phyloP scores from a whole-genome alignment of 1,140 invertebrate genomes.

The Melitaea cinxia region DNA sequence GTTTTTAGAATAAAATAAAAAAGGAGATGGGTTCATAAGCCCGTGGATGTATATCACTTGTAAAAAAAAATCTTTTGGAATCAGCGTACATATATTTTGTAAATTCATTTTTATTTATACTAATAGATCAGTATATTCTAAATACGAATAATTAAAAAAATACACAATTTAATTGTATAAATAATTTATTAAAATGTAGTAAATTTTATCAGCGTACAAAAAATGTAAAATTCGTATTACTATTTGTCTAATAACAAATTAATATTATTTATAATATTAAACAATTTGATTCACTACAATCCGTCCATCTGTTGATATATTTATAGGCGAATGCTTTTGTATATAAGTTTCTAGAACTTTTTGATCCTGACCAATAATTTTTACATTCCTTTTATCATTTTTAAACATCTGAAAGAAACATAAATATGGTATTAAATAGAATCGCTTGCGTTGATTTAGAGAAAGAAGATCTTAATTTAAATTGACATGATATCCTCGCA shows the following conservation, averaged over 20 bases:
- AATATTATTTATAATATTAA: background rate
- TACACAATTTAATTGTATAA: background rate
- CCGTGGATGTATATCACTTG: too few relatives aligned
- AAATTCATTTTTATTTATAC: too few relatives aligned
- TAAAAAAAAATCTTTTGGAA: too few relatives aligned
- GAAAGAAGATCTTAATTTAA: too few relatives aligned
- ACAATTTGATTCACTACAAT: constrained; percentile 37
- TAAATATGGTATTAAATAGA: background rate
- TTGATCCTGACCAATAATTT: constrained; percentile 47
- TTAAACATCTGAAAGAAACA: constrained; percentile 47
- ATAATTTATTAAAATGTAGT: background rate
- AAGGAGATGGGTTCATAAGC: too few relatives aligned
- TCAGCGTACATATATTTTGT: too few relatives aligned
- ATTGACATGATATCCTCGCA: too few relatives aligned
- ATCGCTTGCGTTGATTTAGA: too few relatives aligned
- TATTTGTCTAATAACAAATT: background rate
- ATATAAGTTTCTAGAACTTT: constrained; percentile 45
- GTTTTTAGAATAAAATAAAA: too few relatives aligned
- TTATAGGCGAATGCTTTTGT: constrained; percentile 44
- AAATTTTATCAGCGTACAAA: background rate
- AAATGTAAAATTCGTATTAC: background rate
- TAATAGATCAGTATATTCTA: too few relatives aligned
- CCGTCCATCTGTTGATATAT: constrained; percentile 40
- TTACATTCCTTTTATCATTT: constrained; percentile 39
- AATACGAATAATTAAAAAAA: too few relatives aligned